phyloP scores from a whole-genome alignment of 1,140 invertebrate genomes.

The Trachymyrmex cornetzi region DNA sequence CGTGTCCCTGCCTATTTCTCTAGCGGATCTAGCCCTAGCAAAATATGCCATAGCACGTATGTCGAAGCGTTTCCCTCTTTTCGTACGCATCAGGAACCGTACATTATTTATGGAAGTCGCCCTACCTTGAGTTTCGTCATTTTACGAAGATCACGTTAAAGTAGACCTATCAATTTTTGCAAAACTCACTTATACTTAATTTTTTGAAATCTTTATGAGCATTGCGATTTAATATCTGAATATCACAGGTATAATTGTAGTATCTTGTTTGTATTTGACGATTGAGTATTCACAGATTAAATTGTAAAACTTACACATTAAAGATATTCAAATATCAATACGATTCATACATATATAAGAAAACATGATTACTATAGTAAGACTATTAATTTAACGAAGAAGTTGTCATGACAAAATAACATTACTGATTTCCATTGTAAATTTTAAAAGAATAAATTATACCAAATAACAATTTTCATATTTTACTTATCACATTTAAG shows the following conservation, averaged over 20 bases:
- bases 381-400: neutral
- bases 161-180: neutral
- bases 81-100: neutral
- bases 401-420: neutral
- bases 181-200: neutral
- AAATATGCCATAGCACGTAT: slow-evolving; percentile 72
- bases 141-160: neutral
- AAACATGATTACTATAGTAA: neutral
- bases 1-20: slow-evolving; percentile 80
- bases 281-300: slow-evolving; percentile 1
- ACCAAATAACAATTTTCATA: neutral
- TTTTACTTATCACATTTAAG: neutral
- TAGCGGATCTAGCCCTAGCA: slow-evolving; percentile 78
- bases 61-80: slow-evolving; percentile 49
- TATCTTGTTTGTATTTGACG: neutral
- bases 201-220: neutral
- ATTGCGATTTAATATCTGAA: neutral
- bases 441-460: neutral
- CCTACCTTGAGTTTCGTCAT: neutral
- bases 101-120: slow-evolving; percentile 13
- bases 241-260: neutral
- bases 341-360: neutral
- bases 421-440: neutral
- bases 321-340: no score
- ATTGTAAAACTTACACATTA: neutral